Base-by-base conservation (phyloP, 2,797 vertebrate genomes). In the Masticophis lateralis region DNA sequence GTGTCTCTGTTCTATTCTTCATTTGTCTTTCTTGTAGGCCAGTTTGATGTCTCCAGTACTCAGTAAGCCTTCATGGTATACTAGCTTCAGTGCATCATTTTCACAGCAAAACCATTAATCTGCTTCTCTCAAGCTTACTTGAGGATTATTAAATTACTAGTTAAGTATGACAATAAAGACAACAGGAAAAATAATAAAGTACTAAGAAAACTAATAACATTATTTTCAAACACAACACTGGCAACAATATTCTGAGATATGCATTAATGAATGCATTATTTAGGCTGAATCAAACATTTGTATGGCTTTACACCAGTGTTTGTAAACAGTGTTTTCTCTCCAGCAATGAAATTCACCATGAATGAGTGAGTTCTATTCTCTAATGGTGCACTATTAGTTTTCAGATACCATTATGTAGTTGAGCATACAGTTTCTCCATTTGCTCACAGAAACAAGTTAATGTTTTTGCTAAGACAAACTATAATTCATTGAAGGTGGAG, bases 401-500 rank as follows among this genome's bases (percentile, higher is more conserved):
- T 92, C 88, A 89, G 25, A 53, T n/a, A 43, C 22, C 37, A 57
- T 91, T 91, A 74, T 25, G n/a, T 18, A 43, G 74, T n/a, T 51
- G 22, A 69, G 60, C 66, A 79, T 47, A 37, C n/a, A 59, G 12
- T 47, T 69, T 91, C 43, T 22, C 37, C 20, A 51, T n/a, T 51
- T 43, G 66, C 55, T 60, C 37, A 89, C 43, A 91, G 43, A 92
- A 91, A 56, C 27, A 86, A 32, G 16, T 55, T 89, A 14, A 91
- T 88, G 59, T 74, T 93, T 89, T 86, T 91, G 87, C 25, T 83
- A 11, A n/a, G 16, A 18, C 32, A 2, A 93, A 87, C 92, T 91
- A 61, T 94, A 87, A 93, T 91, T 92, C 92, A 92, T 66, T 16
- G 37, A 11, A 55, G n/a, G n/a, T 89, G 74, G 87, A 61, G 63